These are phyloP conservation scores for Sardina pilchardus DNA, from an alignment of 2,113 vertebrate species.

Conservation along the genomic window DNA sequence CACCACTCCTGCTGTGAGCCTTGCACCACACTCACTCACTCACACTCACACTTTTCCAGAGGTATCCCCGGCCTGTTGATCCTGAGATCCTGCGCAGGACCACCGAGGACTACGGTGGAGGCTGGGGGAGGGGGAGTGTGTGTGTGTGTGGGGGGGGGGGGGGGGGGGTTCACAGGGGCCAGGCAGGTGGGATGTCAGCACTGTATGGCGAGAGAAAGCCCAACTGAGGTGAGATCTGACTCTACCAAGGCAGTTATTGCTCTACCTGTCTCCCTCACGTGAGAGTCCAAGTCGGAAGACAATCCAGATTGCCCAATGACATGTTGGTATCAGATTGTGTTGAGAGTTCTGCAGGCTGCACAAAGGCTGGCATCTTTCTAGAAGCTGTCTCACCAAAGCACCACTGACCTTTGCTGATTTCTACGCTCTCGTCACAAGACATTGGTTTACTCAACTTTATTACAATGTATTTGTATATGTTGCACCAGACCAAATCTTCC, in stretches of 20 bases:
- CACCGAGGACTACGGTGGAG: neutral
- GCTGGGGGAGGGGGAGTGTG: neutral
- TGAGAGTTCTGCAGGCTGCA: neutral
- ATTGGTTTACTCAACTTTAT: too few relatives aligned
- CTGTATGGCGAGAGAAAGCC: neutral
- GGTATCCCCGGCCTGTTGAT: constrained; percentile 33
- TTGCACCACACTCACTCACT: constrained; percentile 29
- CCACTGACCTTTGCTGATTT: neutral
- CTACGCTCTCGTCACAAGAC: neutral
- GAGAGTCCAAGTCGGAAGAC: neutral
- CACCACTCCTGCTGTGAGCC: constrained; percentile 61
- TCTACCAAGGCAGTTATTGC: neutral
- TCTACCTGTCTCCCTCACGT: neutral
- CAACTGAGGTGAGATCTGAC: neutral
- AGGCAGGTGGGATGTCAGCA: neutral
- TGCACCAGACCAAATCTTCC: neutral
- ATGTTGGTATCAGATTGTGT: neutral
- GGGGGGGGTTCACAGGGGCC: neutral
- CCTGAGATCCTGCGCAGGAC: neutral
- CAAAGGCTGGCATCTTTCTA: neutral
- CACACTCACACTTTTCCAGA: neutral
- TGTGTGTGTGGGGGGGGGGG: neutral
- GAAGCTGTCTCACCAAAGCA: neutral
- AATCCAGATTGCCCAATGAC: neutral
- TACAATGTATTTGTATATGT: too few relatives aligned